Evolutionary conservation across 92 coral and sea anemone genomes (phyloP).

Genomic region (Muricea muricata): DNA sequence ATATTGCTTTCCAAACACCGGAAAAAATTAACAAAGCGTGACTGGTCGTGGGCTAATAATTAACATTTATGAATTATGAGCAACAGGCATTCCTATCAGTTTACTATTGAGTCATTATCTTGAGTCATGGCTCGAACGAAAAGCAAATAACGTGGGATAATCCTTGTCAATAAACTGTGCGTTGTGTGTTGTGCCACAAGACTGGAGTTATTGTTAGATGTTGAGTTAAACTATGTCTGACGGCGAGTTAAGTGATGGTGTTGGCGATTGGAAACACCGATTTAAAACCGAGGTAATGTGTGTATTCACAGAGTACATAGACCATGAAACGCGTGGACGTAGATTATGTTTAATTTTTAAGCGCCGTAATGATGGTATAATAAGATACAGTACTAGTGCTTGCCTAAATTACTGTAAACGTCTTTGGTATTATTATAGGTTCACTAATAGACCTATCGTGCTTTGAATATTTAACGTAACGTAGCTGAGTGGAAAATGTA

Average conservation of each 20-base stretch:
- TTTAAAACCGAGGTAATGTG: conserved; percentile 30
- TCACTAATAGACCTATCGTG: no score
- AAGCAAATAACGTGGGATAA: no score
- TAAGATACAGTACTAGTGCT: no score
- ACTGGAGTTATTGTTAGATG: neutral
- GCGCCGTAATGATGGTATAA: no score
- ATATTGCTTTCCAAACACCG: neutral
- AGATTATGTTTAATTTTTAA: no score
- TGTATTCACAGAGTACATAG: neutral
- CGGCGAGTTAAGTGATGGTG: conserved; percentile 36
- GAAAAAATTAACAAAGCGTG: conserved; percentile 1
- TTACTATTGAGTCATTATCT: neutral
- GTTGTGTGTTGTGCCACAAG: neutral
- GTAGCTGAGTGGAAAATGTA: no score
- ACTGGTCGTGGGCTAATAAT: neutral
- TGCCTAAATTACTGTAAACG: no score
- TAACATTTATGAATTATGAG: neutral
- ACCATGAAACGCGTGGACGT: neutral
- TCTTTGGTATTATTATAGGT: no score
- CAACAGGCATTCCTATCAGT: neutral
- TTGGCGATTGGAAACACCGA: conserved; percentile 27
- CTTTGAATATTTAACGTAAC: no score
- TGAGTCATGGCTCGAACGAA: no score
- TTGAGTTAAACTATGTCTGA: neutral
- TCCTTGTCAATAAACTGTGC: neutral